Conservation (phyloP, 1,140 invertebrate genomes). For the Macrobrachium nipponense region DNA sequence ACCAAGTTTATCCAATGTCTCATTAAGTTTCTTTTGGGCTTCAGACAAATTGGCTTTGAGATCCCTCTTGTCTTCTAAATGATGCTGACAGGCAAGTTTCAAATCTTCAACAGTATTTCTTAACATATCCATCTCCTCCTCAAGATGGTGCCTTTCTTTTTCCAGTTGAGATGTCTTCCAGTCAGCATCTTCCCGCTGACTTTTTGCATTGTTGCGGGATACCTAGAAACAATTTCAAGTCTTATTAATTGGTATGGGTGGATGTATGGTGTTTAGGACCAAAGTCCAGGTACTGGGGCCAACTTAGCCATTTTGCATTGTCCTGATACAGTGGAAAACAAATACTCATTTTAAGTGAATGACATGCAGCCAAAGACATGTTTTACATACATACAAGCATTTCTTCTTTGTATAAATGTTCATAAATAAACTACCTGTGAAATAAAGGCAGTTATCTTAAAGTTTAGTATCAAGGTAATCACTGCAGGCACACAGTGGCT, state of each 20-base stretch:
- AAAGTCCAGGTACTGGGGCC: neutral
- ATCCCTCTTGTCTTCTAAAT: conserved; percentile 82
- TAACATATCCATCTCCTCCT: conserved; percentile 78
- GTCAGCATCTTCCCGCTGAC: conserved; percentile 82
- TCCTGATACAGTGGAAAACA: too few species aligned
- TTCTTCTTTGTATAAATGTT: too few species aligned
- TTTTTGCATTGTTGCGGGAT: conserved; percentile 84
- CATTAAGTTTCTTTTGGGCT: conserved; percentile 75
- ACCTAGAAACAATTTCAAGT: conserved; percentile 68
- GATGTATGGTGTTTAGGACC: neutral
- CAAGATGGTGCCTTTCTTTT: conserved; percentile 78
- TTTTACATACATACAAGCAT: too few species aligned
- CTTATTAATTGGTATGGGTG: neutral
- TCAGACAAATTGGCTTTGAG: conserved; percentile 77
- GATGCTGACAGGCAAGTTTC: conserved; percentile 79
- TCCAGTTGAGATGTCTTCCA: conserved; percentile 80
- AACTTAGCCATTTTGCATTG: too few species aligned
- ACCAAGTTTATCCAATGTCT: conserved; percentile 73
- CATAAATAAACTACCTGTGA: too few species aligned
- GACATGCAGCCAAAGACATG: too few species aligned
- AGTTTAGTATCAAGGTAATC: too few species aligned
- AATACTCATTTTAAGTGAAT: too few species aligned
- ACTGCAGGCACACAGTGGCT: too few species aligned
- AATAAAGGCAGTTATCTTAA: too few species aligned
- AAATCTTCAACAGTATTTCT: conserved; percentile 81